phyloP scores from a whole-genome alignment of 1,140 invertebrate species.

The Hyles vespertilio region DNA sequence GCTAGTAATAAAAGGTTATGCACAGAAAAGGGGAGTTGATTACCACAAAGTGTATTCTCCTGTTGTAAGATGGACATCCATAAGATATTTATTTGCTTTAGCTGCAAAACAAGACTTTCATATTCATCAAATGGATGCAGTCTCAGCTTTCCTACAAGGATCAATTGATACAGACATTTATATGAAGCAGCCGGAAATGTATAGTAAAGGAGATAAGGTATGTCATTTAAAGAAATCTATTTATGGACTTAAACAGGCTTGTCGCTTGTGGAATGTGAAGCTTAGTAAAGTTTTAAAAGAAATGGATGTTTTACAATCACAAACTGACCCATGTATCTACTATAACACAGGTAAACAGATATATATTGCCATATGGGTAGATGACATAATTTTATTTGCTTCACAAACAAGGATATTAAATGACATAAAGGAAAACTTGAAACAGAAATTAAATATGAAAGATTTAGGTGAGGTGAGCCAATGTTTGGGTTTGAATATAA shows the following conservation, averaged over 20 bases:
- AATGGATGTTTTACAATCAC: conserved; percentile 3
- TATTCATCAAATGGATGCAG: conserved; percentile 40
- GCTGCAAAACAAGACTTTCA: conserved; percentile 30
- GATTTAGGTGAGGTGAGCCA: no score
- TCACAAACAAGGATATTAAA: no score
- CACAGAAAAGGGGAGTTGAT: conserved; percentile 33
- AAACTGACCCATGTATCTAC: no score
- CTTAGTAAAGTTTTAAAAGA: conserved; percentile 1
- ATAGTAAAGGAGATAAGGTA: conserved; percentile 14
- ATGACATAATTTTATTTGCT: no score
- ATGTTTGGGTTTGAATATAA: no score
- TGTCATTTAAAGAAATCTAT: conserved; percentile 23
- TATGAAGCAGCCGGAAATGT: conserved; percentile 37
- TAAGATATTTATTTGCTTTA: conserved; percentile 32
- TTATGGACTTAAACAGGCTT: conserved; percentile 26
- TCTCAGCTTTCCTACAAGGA: conserved; percentile 43
- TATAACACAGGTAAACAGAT: no score
- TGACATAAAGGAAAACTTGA: no score
- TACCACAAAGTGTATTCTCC: conserved; percentile 42
- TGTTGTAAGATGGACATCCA: conserved; percentile 26
- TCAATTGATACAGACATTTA: conserved; percentile 50
- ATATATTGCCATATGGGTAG: no score
- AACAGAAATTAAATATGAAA: no score
- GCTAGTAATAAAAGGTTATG: conserved; percentile 38
- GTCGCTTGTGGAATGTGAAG: conserved; percentile 15